A percentile compares a stretch with the other conserved stretches of the same genome.
Evolutionary conservation across 2,797 vertebrate species (phyloP).

Genomic region (Gymnocypris eckloni): DNA sequence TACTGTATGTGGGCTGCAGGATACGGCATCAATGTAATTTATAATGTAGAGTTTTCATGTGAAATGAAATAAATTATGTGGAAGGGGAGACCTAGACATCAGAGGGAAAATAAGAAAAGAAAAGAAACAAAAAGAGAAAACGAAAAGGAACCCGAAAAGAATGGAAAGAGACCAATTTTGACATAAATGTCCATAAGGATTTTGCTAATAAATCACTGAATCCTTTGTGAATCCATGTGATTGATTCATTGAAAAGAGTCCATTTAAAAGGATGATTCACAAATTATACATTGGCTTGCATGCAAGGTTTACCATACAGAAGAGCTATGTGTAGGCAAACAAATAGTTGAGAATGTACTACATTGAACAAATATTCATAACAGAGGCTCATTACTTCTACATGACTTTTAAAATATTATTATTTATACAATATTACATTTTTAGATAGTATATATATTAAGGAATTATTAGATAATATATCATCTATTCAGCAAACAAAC

Average conservation of each 20-base stretch:
- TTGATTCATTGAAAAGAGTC: not conserved
- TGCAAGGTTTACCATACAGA: not conserved
- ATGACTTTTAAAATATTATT: not conserved
- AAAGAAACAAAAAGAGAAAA: not conserved
- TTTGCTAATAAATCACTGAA: not conserved
- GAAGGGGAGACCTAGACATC: not conserved
- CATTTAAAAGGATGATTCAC: not conserved
- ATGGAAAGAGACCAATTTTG: not conserved
- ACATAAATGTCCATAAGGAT: not conserved
- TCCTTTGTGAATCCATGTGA: not conserved
- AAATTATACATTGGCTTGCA: not conserved
- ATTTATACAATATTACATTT: not conserved
- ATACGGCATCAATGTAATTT: constrained; percentile 21
- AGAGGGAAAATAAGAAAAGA: not conserved
- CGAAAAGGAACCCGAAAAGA: not conserved
- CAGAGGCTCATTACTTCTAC: not conserved
- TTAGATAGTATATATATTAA: not conserved
- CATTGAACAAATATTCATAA: not conserved
- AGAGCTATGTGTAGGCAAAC: not conserved
- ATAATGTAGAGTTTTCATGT: not conserved
- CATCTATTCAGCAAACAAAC: not conserved
- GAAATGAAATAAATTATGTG: not conserved
- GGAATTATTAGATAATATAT: not conserved
- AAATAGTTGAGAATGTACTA: not conserved
- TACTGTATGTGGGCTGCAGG: constrained; percentile 10